Evolutionary conservation across 2,113 vertebrate genomes (phyloP).

Genomic region (Protobothrops mucrosquamatus): DNA sequence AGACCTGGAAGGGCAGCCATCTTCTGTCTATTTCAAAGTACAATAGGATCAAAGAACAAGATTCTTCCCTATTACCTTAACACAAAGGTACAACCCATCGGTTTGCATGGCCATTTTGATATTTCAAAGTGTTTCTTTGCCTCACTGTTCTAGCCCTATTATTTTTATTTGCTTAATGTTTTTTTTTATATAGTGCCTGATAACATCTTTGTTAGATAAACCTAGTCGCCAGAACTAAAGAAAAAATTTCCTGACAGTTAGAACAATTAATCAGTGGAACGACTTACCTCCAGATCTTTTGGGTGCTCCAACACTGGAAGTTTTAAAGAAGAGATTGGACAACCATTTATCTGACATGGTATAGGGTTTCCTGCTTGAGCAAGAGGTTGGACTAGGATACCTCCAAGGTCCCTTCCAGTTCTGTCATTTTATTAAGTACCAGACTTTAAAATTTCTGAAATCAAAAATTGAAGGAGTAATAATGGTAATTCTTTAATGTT

Average conservation of each 20-base stretch:
- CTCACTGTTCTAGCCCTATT: background rate
- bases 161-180: background rate
- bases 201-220: background rate
- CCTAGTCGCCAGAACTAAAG: background rate
- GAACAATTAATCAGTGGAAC: background rate
- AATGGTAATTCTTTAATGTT: background rate
- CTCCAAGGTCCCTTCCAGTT: background rate
- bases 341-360: background rate
- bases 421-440: background rate
- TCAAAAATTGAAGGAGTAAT: background rate
- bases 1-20: background rate
- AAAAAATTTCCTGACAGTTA: background rate
- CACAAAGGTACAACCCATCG: background rate
- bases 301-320: background rate
- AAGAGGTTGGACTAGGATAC: background rate
- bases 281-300: background rate
- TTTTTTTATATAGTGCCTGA: background rate
- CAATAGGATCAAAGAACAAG: background rate
- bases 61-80: background rate
- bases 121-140: background rate
- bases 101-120: background rate
- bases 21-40: background rate
- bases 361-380: background rate
- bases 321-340: background rate
- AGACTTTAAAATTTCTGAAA: background rate